Base-by-base conservation (phyloP, 2,888 invertebrate species). In the Seira ritae region DNA sequence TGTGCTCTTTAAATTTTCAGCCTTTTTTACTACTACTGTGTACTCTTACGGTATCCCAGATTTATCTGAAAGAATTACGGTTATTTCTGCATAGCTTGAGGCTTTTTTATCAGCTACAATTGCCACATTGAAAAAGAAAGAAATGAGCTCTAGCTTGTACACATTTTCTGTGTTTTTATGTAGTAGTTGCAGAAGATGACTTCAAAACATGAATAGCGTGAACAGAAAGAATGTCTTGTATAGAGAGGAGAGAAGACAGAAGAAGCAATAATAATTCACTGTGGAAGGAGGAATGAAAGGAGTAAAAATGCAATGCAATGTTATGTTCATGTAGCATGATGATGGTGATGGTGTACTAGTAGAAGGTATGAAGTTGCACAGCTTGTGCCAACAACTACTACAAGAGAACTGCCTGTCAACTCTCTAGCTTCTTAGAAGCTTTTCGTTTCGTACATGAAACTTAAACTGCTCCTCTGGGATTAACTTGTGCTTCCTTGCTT, bases 51-150 rank as follows among this genome's bases (percentile, higher is more conserved):
- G 81, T 75, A 81, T 81, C 81, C 67, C 81, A 75, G 81, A 81
- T 81, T 76, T 81, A 76, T 76, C 81, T 81, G 24, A 31, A 71
- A 81, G 76, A 81, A 81, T 81, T 81, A 81, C 81, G 81, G 81
- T 81, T 75, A 80, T 81, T 31, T 81, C 81, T 75, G 74, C 69
- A 74, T 80, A 70, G 80, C 80, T 75, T 69, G 31, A 80, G 80
- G 74, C 22, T 70, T 80, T 80, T 80, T 80, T 78, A 78, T 80
- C 67, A 70, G 68, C 68, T 31, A 31, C 31, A 31, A 31, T 31
- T 31, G 31, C 31, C 8, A 31, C 31, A 31, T 31, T 31, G 31
- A 31, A 31, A 31, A 31, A n/a, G n/a, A n/a, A n/a, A n/a, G n/a
- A n/a, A 31, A 31, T 31, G 31, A 31, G 31, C 31, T n/a, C n/a